Evolutionary conservation across 2,888 invertebrate species (phyloP).

Genomic region (Heliconius charithonia): DNA sequence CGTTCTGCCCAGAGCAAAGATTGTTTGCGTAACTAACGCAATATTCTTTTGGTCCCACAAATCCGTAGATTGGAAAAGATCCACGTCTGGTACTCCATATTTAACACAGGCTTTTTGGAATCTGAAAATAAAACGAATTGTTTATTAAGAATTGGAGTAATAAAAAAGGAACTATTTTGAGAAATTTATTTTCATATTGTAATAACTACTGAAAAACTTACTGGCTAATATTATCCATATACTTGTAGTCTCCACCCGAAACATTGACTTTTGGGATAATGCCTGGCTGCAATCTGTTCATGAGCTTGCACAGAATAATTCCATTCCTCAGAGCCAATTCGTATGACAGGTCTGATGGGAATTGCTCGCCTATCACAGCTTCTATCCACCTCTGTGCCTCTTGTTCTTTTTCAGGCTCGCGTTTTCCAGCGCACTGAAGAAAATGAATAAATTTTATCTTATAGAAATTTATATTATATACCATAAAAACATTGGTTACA

Average conservation of each 20-base stretch:
- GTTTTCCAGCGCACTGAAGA: slow-evolving; percentile 90
- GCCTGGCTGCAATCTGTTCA: slow-evolving; percentile 94
- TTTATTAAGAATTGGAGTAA: slow-evolving; percentile 18
- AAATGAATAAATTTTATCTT: slow-evolving; percentile 34
- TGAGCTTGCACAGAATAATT: slow-evolving; percentile 92
- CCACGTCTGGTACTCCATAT: slow-evolving; percentile 93
- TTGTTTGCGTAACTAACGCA: slow-evolving; percentile 92
- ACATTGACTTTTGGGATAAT: slow-evolving; percentile 92
- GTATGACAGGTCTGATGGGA: slow-evolving; percentile 88
- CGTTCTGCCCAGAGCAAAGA: slow-evolving; percentile 94
- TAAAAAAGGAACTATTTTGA: background rate
- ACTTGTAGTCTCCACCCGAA: slow-evolving; percentile 95
- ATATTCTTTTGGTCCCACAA: slow-evolving; percentile 96
- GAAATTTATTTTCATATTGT: background rate
- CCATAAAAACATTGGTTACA: background rate
- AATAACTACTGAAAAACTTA: slow-evolving; percentile 79
- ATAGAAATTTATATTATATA: background rate
- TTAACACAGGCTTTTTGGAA: slow-evolving; percentile 92
- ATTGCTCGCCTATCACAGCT: slow-evolving; percentile 89
- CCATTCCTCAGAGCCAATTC: slow-evolving; percentile 93
- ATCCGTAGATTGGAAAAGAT: slow-evolving; percentile 96
- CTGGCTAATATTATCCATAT: slow-evolving; percentile 98
- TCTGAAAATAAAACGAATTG: slow-evolving; percentile 75
- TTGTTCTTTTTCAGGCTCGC: slow-evolving; percentile 89
- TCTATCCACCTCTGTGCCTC: slow-evolving; percentile 95